These are phyloP conservation scores for Brenthis ino DNA, from an alignment of 2,888 invertebrate species.

Conservation along the genomic window DNA sequence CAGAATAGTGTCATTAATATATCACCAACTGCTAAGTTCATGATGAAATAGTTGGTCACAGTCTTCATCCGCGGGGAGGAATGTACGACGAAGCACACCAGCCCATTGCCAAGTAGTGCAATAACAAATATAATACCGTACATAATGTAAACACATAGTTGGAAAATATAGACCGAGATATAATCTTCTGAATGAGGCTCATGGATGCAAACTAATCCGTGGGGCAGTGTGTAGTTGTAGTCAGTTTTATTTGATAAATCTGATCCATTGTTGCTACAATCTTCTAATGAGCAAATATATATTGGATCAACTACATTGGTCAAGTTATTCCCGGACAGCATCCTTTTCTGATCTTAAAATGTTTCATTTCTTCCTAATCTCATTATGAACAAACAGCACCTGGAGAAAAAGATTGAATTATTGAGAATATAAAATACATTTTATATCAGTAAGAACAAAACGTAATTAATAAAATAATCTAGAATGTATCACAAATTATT, in stretches of 20 bases:
- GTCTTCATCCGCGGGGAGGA: conserved; percentile 93
- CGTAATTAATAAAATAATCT: too few relatives aligned
- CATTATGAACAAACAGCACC: background rate
- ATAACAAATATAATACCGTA: conserved; percentile 87
- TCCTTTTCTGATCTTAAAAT: conserved; percentile 12
- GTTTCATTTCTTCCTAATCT: conserved; percentile 1
- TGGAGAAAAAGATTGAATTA: conserved; percentile 8
- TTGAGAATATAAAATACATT: too few relatives aligned
- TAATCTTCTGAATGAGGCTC: conserved; percentile 62
- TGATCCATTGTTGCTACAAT: conserved; percentile 16
- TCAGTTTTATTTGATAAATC: conserved; percentile 26
- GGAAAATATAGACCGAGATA: conserved; percentile 78
- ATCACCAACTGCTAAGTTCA: conserved; percentile 93
- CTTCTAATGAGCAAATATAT: conserved; percentile 15
- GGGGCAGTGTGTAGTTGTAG: conserved; percentile 27
- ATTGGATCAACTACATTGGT: conserved; percentile 5
- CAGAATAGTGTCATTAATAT: conserved; percentile 94
- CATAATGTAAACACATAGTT: conserved; percentile 85
- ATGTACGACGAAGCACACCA: conserved; percentile 93
- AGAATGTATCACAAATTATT: too few relatives aligned
- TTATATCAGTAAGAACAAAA: too few relatives aligned
- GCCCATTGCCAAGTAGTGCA: conserved; percentile 87
- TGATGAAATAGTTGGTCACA: conserved; percentile 95
- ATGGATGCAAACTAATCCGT: conserved; percentile 31
- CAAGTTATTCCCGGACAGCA: conserved; percentile 20